These are phyloP conservation scores for Limanda limanda DNA, from an alignment of 2,113 vertebrate genomes.

Conservation along the genomic window DNA sequence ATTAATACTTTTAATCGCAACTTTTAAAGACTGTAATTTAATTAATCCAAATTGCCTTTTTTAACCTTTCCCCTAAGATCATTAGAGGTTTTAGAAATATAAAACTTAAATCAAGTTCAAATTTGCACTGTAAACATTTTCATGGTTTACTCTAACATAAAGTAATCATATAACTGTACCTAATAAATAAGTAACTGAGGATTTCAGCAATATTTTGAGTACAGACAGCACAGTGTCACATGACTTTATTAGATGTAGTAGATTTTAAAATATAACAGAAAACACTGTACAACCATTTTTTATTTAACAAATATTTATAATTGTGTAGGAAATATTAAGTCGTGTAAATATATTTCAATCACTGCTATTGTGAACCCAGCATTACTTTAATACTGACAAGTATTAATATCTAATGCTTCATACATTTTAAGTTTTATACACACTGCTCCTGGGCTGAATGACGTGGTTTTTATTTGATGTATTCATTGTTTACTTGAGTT, in stretches of 20 bases:
- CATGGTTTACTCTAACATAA: slow-evolving; percentile 1
- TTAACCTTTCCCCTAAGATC: neutral
- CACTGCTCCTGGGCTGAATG: neutral
- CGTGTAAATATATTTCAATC: slow-evolving; percentile 28
- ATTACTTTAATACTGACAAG: neutral
- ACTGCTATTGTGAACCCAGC: neutral
- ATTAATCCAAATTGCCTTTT: neutral
- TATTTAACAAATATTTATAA: slow-evolving; percentile 15
- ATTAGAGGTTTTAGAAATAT: neutral
- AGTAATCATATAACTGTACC: neutral
- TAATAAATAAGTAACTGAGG: neutral
- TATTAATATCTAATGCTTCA: slow-evolving; percentile 15
- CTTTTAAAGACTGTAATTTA: slow-evolving; percentile 4
- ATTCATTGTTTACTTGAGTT: slow-evolving; percentile 7
- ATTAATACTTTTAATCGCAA: neutral
- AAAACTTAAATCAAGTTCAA: slow-evolving; percentile 3
- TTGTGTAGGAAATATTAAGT: neutral
- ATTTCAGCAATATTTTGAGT: slow-evolving; percentile 8
- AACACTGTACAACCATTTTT: slow-evolving; percentile 13
- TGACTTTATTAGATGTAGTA: neutral
- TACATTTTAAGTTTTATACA: neutral
- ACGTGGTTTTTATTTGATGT: neutral
- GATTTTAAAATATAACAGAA: slow-evolving; percentile 6
- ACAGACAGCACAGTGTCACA: neutral
- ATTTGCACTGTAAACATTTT: slow-evolving; percentile 9